Evolutionary conservation across 2,113 vertebrate species (phyloP), one percentile per base, ranked within the genome.

Genomic region (Trichechus manatus): DNA sequence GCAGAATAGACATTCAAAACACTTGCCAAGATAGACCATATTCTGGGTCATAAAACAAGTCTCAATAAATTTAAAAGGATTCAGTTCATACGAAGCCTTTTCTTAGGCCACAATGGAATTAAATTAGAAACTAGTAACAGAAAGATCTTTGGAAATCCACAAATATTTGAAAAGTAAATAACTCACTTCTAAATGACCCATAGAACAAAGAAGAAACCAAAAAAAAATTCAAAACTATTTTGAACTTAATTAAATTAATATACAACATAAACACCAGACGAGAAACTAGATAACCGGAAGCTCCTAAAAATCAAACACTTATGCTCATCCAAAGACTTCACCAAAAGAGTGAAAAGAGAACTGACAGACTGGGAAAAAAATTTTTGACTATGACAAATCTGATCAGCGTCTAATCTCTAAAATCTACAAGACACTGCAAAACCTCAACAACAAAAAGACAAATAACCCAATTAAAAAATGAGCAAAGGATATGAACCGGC

Each of bases 91-190:
- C 15, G 20, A 83, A 47, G 74, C 15, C 64, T 66, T 53, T 68
- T 68, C 47, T 81, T 39, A 72, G 64, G 13, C 9, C 53, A 14
- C 53, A 14, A 11, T 14, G 53, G 53, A 56, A 56, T 56, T 56
- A 56, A 56, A 56, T 56, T 56, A 56, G 53, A 56, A 56, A 56
- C 53, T 11, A 56, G 3, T 27, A 82, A 50, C 11, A 83, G 39
- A 74, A 84, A 84, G 66, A 64, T 64, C 42, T 92, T 85, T 85
- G 91, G 61, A 93, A 93, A 78, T 64, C 27, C 70, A 33, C 5
- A 33, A 85, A 50, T 66, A 78, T 66, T 93, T 25, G 42, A 56
- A 86, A 77, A 64, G 0, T 61, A 61, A 61, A 8, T 14, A 68
- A 82, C 56, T 31, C 44, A 53, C 81, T 64, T 92, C 39, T 64